These are phyloP conservation scores for Malurus leucopterus DNA, from an alignment of 2,797 vertebrate species.

Conservation along the genomic window DNA sequence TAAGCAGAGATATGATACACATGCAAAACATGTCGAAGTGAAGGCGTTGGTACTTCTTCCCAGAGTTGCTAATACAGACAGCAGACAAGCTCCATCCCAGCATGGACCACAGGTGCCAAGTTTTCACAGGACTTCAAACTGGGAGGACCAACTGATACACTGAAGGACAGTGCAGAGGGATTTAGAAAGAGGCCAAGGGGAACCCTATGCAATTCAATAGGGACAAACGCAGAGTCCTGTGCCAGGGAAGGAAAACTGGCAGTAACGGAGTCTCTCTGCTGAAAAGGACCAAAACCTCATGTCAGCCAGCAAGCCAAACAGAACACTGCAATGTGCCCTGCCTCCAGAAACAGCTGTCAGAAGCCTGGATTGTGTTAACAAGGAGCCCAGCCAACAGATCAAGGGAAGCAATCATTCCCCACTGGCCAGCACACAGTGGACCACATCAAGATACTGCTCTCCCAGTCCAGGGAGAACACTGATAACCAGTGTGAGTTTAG, in stretches of 20 bases:
- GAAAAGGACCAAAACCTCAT: fast-evolving
- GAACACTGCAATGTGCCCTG: not conserved
- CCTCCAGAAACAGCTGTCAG: not conserved
- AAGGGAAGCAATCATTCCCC: not conserved
- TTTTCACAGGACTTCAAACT: not conserved
- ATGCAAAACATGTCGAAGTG: not conserved
- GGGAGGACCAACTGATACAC: not conserved
- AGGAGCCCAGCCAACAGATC: not conserved
- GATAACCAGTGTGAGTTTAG: not conserved
- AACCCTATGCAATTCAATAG: not conserved
- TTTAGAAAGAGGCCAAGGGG: not conserved
- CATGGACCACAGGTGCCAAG: not conserved
- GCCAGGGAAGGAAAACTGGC: not conserved
- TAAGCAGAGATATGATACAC: fast-evolving
- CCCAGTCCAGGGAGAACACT: not conserved
- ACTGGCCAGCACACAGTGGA: not conserved
- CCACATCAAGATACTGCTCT: not conserved
- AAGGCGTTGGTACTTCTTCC: not conserved
- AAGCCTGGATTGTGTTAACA: not conserved
- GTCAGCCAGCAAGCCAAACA: not conserved
- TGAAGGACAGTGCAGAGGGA: not conserved
- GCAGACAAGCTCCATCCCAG: not conserved
- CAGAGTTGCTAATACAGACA: not conserved
- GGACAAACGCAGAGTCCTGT: not conserved
- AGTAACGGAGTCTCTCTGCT: not conserved